Conservation (phyloP, 2,888 invertebrate genomes). For the Tetropium fuscum region DNA sequence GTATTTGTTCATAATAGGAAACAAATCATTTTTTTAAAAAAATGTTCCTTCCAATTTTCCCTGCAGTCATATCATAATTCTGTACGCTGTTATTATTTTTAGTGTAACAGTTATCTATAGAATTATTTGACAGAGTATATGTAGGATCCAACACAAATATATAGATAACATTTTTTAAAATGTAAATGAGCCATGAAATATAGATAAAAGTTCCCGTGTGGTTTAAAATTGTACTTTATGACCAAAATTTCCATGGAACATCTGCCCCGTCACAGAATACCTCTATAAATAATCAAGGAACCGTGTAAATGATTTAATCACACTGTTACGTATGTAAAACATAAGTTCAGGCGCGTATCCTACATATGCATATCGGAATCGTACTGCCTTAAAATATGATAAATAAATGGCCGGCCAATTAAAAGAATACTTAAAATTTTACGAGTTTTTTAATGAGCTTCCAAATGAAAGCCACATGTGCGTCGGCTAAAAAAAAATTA, state of each 20-base stretch:
- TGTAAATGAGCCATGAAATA: constrained; percentile 22
- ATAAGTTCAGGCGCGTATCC: constrained; percentile 39
- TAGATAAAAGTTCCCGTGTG: constrained; percentile 41
- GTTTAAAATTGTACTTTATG: constrained; percentile 42
- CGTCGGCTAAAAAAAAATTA: constrained; percentile 8
- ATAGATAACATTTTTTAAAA: constrained; percentile 17
- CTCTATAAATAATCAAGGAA: constrained; percentile 51
- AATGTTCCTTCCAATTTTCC: no score
- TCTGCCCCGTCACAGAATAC: constrained; percentile 43
- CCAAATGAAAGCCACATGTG: constrained; percentile 37
- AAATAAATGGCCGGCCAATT: constrained; percentile 48
- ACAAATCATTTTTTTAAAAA: no score
- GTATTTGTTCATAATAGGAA: no score
- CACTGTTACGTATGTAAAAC: constrained; percentile 40
- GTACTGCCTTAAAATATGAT: constrained; percentile 43
- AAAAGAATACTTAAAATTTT: constrained; percentile 49
- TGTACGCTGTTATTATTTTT: no score
- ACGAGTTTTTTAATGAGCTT: constrained; percentile 33
- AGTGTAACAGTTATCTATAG: no score
- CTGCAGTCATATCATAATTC: no score
- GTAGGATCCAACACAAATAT: no score
- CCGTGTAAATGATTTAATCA: constrained; percentile 51
- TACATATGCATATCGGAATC: constrained; percentile 5
- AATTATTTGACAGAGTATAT: no score
- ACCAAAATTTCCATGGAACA: constrained; percentile 47